Base-by-base conservation (phyloP, 2,113 vertebrate species). In the Protomyctophum bolini region DNA sequence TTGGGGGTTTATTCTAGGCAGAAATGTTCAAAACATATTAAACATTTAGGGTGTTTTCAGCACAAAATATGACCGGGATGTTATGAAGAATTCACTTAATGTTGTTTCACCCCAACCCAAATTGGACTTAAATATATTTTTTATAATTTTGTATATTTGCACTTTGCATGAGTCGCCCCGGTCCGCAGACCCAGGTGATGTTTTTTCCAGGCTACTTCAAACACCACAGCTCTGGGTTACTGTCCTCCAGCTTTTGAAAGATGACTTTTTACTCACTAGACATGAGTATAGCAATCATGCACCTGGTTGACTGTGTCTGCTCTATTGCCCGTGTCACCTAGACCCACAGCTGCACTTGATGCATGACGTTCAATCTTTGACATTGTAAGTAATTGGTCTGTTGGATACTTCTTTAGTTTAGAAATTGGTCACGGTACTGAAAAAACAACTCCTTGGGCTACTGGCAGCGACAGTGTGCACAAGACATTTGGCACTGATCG, bases 281-380 rank as follows among this genome's bases (percentile, higher is more conserved):
- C 81, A 78, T 67, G 59, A 79, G 59, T 29, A 12, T 14, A 0
- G 64, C 78, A 86, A 84, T 90, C 86, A 83, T 60, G 66, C 81
- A 77, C 80, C 80, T 76, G 81, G 69, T 74, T 41, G 69, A 74
- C 73, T 49, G 52, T 49, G 49, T 82, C 62, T 76, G 70, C 73
- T 58, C 72, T 76, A 82, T 88, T 89, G 84, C 78, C 87, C 74
- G 79, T 90, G 90, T 88, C 88, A 85, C 78, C 55, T 45, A 88
- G 87, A 85, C 88, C 84, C 63, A 60, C 10, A 1, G 41, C 57
- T 68, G 70, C 58, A 63, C 68, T 60, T 56, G 4, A 7, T 51
- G 60, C 48, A 11, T 47, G 21, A 68, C 75, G 47, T 28, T 12
- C 7, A 28, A 46, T 62, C 41, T 49, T 5, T 9, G 41, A 47